Percentiles rank a stretch among this genome's conserved stretches.
phyloP scores from a whole-genome alignment of 2,888 invertebrate genomes.

The Acutogordius australiensis region DNA sequence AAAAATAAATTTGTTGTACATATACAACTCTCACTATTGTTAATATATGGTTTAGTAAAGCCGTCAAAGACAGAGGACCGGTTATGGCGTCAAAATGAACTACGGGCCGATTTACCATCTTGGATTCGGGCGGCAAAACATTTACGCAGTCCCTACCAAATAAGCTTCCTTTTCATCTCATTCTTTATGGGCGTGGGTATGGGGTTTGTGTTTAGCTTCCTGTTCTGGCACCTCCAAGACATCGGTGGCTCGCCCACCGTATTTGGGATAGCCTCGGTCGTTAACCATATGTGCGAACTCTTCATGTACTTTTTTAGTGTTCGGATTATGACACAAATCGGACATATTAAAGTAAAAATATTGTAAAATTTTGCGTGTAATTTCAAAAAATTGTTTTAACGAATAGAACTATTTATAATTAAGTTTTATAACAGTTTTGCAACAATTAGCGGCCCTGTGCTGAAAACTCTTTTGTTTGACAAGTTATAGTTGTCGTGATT shows the following conservation, averaged over 20 bases:
- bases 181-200: constrained; percentile 99
- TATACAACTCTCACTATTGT: too few species aligned
- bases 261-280: constrained; percentile 87
- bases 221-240: constrained; percentile 71
- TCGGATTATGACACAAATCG: constrained; percentile 64
- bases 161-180: constrained; percentile 67
- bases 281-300: constrained; percentile 92
- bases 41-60: too few species aligned
- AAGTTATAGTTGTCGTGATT: too few species aligned
- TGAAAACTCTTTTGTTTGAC: too few species aligned
- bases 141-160: constrained; percentile 60
- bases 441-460: not conserved
- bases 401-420: not conserved
- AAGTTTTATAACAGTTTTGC: constrained; percentile 11
- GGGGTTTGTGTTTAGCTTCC: constrained; percentile 85
- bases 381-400: not conserved
- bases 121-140: constrained; percentile 68
- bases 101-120: constrained; percentile 37
- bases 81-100: constrained; percentile 11
- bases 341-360: constrained; percentile 49
- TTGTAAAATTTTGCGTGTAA: not conserved
- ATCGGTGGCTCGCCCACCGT: constrained; percentile 81
- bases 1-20: too few species aligned
- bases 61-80: too few species aligned
- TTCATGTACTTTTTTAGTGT: constrained; percentile 93